phyloP scores from a whole-genome alignment of 2,113 vertebrate genomes.

The Syrmaticus mikado region DNA sequence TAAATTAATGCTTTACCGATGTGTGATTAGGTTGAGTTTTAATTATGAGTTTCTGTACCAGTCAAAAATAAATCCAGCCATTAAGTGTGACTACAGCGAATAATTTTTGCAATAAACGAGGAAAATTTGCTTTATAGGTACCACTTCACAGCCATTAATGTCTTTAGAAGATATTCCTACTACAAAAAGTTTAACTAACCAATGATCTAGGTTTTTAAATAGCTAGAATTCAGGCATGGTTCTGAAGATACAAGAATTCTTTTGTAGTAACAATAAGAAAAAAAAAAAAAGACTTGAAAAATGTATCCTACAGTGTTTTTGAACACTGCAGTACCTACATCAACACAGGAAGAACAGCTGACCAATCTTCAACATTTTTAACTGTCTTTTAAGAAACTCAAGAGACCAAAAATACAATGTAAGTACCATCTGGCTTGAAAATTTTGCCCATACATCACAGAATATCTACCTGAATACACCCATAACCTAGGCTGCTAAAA shows the following conservation, averaged over 20 bases:
- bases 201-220: not conserved
- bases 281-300: not conserved
- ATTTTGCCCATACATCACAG: not conserved
- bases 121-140: not conserved
- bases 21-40: not conserved
- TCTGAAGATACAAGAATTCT: not conserved
- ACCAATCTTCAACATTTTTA: not conserved
- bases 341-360: not conserved
- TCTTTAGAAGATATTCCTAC: not conserved
- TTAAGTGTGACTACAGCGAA: not conserved
- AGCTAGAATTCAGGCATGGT: not conserved
- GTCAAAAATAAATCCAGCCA: not conserved
- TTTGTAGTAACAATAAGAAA: not conserved
- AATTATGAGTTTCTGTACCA: not conserved
- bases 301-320: not conserved
- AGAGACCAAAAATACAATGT: not conserved
- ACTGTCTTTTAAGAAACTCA: not conserved
- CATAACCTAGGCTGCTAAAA: not conserved
- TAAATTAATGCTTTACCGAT: not conserved
- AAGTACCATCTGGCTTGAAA: not conserved
- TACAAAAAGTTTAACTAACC: not conserved
- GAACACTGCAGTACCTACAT: not conserved
- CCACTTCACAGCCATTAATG: not conserved
- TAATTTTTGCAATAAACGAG: not conserved
- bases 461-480: not conserved